These are phyloP conservation scores for Tinea semifulvella DNA, from an alignment of 2,888 invertebrate genomes.

Conservation along the genomic window DNA sequence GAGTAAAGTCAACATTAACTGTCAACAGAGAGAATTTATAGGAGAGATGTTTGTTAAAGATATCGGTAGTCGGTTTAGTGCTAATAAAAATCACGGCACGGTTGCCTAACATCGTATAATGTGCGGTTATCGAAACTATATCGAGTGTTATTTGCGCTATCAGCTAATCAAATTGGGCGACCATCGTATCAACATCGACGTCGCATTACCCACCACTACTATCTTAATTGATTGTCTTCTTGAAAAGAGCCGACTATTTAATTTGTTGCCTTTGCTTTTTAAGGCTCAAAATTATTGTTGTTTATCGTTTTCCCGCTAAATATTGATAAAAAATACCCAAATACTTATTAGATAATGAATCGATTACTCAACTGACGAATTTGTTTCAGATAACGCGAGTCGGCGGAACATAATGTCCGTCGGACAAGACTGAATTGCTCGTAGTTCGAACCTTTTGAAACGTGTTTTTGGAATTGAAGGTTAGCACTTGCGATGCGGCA, in stretches of 20 bases:
- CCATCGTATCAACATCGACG: slow-evolving; percentile 53
- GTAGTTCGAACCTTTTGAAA: neutral
- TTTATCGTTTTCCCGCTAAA: neutral
- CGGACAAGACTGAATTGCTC: slow-evolving; percentile 4
- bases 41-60: slow-evolving; percentile 10
- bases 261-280: slow-evolving; percentile 18
- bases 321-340: neutral
- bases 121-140: slow-evolving; percentile 51
- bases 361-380: neutral
- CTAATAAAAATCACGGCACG: slow-evolving; percentile 59
- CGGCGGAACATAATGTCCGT: neutral
- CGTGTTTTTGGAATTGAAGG: neutral
- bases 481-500: slow-evolving; percentile 47
- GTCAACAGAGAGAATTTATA: slow-evolving; percentile 6
- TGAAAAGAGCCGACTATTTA: slow-evolving; percentile 42
- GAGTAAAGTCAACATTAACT: slow-evolving; percentile 10
- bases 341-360: neutral
- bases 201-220: slow-evolving; percentile 47
- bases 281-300: slow-evolving; percentile 3
- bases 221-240: slow-evolving; percentile 64
- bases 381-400: slow-evolving; percentile 6
- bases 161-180: slow-evolving; percentile 63
- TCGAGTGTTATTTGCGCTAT: slow-evolving; percentile 53
- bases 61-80: slow-evolving; percentile 31
- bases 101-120: slow-evolving; percentile 57